Conservation (phyloP, 2,888 invertebrate species). For the Antitype chi region DNA sequence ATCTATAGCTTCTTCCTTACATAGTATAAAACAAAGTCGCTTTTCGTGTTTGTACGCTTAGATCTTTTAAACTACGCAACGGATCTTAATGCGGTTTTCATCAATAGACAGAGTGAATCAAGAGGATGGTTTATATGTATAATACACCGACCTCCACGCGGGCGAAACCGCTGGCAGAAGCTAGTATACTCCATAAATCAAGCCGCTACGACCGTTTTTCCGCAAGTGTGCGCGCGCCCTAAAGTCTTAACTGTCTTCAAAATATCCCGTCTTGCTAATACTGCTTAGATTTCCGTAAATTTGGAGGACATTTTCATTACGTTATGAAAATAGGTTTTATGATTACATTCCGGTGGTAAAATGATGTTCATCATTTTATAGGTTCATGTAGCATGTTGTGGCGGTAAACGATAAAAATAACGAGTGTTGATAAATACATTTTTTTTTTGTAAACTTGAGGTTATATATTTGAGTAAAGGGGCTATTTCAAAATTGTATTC, state of each 20-base stretch:
- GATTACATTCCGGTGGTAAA: constrained; percentile 62
- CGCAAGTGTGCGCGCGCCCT: constrained; percentile 8
- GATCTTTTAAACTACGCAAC: too few species aligned
- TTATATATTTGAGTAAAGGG: too few species aligned
- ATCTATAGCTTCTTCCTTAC: too few species aligned
- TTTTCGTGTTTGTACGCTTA: too few species aligned
- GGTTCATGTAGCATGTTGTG: constrained; percentile 26
- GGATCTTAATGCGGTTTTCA: too few species aligned
- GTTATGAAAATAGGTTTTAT: constrained; percentile 68
- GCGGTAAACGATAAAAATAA: constrained; percentile 23
- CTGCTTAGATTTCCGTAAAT: constrained; percentile 56
- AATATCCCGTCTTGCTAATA: constrained; percentile 37
- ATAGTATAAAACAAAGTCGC: too few species aligned
- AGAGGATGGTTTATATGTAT: too few species aligned
- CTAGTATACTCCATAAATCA: neutral
- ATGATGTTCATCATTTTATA: constrained; percentile 57
- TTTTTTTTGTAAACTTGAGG: constrained; percentile 39
- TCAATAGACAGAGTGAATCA: too few species aligned
- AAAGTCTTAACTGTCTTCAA: constrained; percentile 20
- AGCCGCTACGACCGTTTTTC: neutral
- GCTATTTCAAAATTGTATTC: neutral
- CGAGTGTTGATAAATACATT: constrained; percentile 18
- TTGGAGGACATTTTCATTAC: constrained; percentile 62
- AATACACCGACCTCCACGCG: too few species aligned
- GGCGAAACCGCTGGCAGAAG: too few species aligned